A percentile compares a stretch with the other conserved stretches of the same genome.
These are phyloP conservation scores for Apoda limacodes DNA, from an alignment of 2,888 invertebrate species.

Conservation along the genomic window DNA sequence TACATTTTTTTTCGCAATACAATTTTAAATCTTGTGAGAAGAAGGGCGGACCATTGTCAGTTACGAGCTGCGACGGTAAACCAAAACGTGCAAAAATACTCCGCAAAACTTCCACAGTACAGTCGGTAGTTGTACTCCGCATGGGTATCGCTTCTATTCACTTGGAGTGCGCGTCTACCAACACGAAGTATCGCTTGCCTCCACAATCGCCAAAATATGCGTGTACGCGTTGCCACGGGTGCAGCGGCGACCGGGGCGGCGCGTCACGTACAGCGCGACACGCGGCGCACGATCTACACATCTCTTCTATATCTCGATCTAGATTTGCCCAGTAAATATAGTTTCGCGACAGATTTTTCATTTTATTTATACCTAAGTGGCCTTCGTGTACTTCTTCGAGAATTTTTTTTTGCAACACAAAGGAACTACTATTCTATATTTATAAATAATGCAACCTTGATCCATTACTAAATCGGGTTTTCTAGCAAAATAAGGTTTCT, in stretches of 20 bases:
- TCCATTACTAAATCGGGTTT: constrained; percentile 10
- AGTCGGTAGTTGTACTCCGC: constrained; percentile 11
- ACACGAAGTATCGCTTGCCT: constrained; percentile 6
- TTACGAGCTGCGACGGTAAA: constrained; percentile 19
- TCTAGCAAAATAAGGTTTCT: constrained; percentile 12
- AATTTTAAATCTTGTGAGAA: constrained; percentile 15
- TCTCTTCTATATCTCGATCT: constrained; percentile 11
- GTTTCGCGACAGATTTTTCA: constrained; percentile 16
- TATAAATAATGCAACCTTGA: constrained; percentile 12
- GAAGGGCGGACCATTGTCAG: constrained; percentile 24
- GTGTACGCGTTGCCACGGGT: constrained; percentile 18
- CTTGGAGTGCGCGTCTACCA: constrained; percentile 10
- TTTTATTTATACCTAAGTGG: constrained; percentile 17
- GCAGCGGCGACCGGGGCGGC: constrained; percentile 13
- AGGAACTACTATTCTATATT: no score
- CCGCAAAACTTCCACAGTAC: constrained; percentile 13
- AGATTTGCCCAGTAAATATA: constrained; percentile 17
- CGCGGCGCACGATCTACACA: constrained; percentile 7
- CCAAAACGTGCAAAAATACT: constrained; percentile 20
- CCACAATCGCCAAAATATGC: constrained; percentile 13
- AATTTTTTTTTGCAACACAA: no score
- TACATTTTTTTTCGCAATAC: constrained; percentile 14
- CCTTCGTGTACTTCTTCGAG: constrained; percentile 15
- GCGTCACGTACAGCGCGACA: constrained; percentile 12
- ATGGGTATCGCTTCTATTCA: constrained; percentile 18